Evolutionary conservation across 1,140 invertebrate genomes (phyloP), one percentile per base, ranked within the genome.

Genomic region (Bacillus rossius): DNA sequence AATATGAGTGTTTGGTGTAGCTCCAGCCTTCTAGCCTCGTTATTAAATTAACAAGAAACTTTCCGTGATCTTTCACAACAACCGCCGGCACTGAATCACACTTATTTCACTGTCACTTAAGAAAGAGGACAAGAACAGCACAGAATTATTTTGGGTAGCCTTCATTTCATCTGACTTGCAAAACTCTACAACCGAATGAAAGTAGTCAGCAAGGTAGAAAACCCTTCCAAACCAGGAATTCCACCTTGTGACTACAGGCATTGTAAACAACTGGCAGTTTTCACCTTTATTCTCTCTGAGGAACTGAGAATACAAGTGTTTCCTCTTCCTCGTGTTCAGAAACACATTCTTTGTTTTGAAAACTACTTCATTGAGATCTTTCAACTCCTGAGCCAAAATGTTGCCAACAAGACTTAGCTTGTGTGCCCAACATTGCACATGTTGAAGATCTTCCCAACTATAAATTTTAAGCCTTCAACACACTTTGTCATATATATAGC

Each of bases 371-470:
- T 55, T 49, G 7, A 55, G 53, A 17, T 55, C 38, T n/a, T 55
- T 20, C 7, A 55, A 17, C 43, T 55, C 53, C 37, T 52, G 23
- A 16, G 19, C 8, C 17, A 13, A 48, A 19, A 55, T 42, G 38
- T 55, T 55, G 42, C 34, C 53, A 13, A 55, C 37, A 47, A 52
- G 20, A 29, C 51, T 55, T 23, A 55, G 53, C 25, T 55, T 49
- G 43, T 55, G 53, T 45, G 53, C 53, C 53, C 53, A 55, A 49
- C 53, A 55, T 14, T 55, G 53, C 38, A 55, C 53, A 34, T 34
- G 29, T 34, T 34, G 29, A 34, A 34, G 29, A 34, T 34, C 29
- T 34, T 34, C 29, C 29, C 29, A 34, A 34, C 5, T 4, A 34
- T 10, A 4, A 34, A 34, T 34, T 34, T 34, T 34, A 34, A 34